Conservation (phyloP, 2,113 vertebrate species). For the Prolemur simus region DNA sequence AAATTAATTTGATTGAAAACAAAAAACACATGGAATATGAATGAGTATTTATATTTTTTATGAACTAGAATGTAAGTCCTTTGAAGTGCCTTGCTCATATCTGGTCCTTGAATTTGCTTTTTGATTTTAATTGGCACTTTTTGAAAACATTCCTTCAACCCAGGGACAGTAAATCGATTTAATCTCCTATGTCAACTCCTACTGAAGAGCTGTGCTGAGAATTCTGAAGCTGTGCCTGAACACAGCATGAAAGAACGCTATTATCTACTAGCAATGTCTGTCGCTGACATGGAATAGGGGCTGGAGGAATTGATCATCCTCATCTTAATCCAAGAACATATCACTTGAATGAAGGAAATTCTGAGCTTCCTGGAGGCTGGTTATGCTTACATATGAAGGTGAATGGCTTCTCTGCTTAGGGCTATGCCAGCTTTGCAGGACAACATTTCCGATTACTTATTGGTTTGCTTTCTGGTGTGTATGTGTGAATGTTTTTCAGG, state of each 20-base stretch:
- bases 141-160: neutral
- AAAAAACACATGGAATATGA: neutral
- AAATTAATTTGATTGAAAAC: neutral
- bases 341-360: neutral
- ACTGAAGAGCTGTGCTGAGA: neutral
- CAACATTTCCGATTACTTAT: neutral
- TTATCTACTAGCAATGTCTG: neutral
- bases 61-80: neutral
- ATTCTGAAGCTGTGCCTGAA: neutral
- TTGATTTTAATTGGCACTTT: conserved; percentile 40
- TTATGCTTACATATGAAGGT: neutral
- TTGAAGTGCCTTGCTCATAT: neutral
- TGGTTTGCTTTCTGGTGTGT: neutral
- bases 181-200: neutral
- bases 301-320: neutral
- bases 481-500: neutral
- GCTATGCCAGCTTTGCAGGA: neutral
- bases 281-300: neutral
- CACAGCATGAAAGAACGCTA: neutral
- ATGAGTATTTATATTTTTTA: neutral
- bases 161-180: neutral
- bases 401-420: neutral
- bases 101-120: neutral
- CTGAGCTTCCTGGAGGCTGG: neutral
- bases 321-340: neutral